Base-by-base conservation (phyloP, 2,797 vertebrate species). In the Gallinago solitaria region DNA sequence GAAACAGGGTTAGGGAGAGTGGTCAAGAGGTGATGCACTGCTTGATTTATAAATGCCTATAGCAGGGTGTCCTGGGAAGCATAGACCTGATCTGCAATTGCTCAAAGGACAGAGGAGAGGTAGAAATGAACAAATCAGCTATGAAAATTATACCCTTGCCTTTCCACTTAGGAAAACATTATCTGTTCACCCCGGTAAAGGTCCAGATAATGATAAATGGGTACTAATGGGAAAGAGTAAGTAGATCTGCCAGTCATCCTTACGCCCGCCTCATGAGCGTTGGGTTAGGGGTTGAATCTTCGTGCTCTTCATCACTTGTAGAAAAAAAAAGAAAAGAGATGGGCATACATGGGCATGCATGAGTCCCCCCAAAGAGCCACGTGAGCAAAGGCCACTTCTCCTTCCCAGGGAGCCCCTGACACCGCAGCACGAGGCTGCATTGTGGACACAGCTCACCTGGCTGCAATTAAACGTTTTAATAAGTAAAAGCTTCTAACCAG, bases 101-200 rank as follows among this genome's bases (percentile, higher is more conserved):
- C 89, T 95, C 64, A 87, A 45, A 91, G 93, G 91, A 84, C 75
- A 39, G 51, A 21, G 65, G 60, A 33, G 47, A 76, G 70, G 86
- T 56, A 84, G 63, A 75, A 92, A 71, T 2, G 68, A 91, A 48
- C 70, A 95, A 69, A 97, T 83, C 96, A 83, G 74, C 85, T n/a
- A 47, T 79, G 83, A 75, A 95, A 96, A 96, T 95, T 60, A 89
- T n/a, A 92, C 54, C 92, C 76, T 96, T 97, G 80, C 65, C 70
- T 92, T 91, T 25, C 81, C 94, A 93, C 81, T 91, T 61, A 88
- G 83, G 87, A 68, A 89, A 95, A 75, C 60, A 57, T 91, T 74
- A 79, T 81, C 89, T 21, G 15, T 50, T 93, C 85, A 71, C 86
- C 76, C 86, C 50, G 54, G 30, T 11, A 41, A 76, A 95, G 93